These are phyloP conservation scores for Eueremaeus valkanovi DNA, from an alignment of 2,888 invertebrate species.

Conservation along the genomic window DNA sequence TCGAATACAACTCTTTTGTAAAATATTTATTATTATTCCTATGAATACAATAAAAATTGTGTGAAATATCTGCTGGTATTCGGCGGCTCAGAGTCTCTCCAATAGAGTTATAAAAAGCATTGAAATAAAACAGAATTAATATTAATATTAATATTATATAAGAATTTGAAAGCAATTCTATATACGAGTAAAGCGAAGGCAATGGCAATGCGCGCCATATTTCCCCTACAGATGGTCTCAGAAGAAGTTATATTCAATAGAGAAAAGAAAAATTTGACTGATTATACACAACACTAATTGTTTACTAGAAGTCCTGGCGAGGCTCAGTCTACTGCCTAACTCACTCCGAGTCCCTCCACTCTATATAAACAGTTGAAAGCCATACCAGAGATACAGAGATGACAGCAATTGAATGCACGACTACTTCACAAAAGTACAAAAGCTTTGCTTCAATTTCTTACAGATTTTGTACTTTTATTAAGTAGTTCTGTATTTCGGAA, in stretches of 20 bases:
- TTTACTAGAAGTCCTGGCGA: no score
- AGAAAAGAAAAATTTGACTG: not conserved
- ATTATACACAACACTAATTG: not conserved
- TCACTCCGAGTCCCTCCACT: no score
- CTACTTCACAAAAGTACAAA: no score
- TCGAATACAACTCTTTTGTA: constrained; percentile 15
- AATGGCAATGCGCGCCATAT: not conserved
- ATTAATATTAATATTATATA: not conserved
- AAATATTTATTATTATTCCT: not conserved
- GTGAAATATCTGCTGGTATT: not conserved
- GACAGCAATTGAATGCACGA: no score
- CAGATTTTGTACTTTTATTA: no score
- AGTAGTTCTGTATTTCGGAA: no score
- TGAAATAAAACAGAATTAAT: not conserved
- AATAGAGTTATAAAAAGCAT: not conserved
- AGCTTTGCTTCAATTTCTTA: no score
- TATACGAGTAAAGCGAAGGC: not conserved
- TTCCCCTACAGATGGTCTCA: not conserved
- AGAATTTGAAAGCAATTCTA: not conserved
- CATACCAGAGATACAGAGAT: no score
- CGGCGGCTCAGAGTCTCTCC: not conserved
- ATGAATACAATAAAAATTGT: not conserved
- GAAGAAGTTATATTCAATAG: not conserved
- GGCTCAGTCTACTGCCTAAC: no score
- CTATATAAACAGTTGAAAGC: no score